Base-by-base conservation (phyloP, 1,140 invertebrate species). In the Drosophila kikkawai region DNA sequence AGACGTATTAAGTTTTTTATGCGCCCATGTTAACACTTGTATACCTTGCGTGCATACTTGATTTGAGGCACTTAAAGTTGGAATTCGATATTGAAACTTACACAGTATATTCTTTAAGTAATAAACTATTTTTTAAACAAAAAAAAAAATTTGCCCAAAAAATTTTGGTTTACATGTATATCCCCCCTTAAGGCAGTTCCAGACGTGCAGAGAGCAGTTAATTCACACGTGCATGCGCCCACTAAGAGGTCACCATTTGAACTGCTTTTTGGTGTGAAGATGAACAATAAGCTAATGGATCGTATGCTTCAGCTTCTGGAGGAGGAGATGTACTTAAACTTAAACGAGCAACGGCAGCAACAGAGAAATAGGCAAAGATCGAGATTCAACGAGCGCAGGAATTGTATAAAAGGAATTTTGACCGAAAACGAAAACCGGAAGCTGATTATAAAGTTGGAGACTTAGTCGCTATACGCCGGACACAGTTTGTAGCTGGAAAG, bases 241-340 rank as follows among this genome's bases (percentile, higher is more conserved):
- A 42, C n/a, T 42, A 45, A 45, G 4, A 45, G 19, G 42, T 44
- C 17, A 19, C 42, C 42, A 45, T 45, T 45, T 45, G n/a, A 45
- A 9, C 42, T 45, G n/a, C 7, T 42, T 3, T 42, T 42, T 17
- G n/a, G 41, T 8, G 41, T 17, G n/a, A n/a, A 17, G 7, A 42
- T 42, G 42, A 44, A 44, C n/a, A 42, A 42, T 9, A 17, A 41
- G 15, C 15, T 15, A 7, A 3, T 3, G 15, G 15, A 41, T 41
- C 39, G 39, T 8, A 41, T n/a, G 7, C 3, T 41, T 8, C 39
- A 41, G 15, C 39, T 41, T 41, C 1, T 41, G 7, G 15, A 41
- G 32, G 32, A 32, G 1, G 15, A 41, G 15, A 15, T 41, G 39
- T 41, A 41, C 15, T 1, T n/a, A n/a, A 41, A n/a, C 2, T 41